phyloP scores from a whole-genome alignment of 2,888 invertebrate species.

The Catocala sponsa region DNA sequence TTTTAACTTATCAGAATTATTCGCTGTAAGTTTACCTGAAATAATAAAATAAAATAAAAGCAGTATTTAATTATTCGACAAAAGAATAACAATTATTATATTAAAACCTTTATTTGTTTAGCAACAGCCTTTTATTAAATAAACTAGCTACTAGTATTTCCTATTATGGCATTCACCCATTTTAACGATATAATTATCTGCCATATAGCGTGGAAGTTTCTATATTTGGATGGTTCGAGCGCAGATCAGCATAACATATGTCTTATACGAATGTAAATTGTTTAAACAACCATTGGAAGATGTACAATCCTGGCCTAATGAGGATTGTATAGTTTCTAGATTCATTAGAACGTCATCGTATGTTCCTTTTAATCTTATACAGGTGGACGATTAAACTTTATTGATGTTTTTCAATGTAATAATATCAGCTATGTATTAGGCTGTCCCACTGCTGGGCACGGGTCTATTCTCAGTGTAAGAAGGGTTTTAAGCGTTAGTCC shows the following conservation, averaged over 20 bases:
- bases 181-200: slow-evolving; percentile 3
- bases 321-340: not conserved
- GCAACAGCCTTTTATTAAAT: not conserved
- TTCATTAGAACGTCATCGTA: not conserved
- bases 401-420: no score
- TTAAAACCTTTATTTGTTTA: no score
- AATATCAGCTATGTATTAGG: no score
- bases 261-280: slow-evolving; percentile 6
- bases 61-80: no score
- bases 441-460: no score
- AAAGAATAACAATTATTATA: no score
- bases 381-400: no score
- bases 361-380: not conserved
- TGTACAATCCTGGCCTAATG: not conserved
- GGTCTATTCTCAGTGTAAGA: no score
- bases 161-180: slow-evolving; percentile 5
- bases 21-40: no score
- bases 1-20: no score
- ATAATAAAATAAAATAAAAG: no score
- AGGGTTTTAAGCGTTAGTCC: no score
- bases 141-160: not conserved
- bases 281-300: not conserved
- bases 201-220: not conserved
- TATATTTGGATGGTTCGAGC: slow-evolving; percentile 5
- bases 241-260: not conserved